phyloP scores from a whole-genome alignment of 1,140 invertebrate species.

The Apis mellifera region Amel_HAv3.1 CM009946.2:1280001-1280500 shows the following conservation, averaged over 20 bases:
- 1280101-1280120: slow-evolving; percentile 17
- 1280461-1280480: too few relatives aligned
- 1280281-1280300: neutral
- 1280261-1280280: neutral
- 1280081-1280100: slow-evolving; percentile 23
- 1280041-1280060: slow-evolving; percentile 8
- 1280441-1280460: neutral
- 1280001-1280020: slow-evolving; percentile 20
- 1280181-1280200: neutral
- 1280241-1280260: too few relatives aligned
- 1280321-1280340: neutral
- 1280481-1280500: neutral
- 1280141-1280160: slow-evolving; percentile 23
- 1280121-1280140: slow-evolving; percentile 5
- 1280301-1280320: neutral
- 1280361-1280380: neutral
- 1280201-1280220: neutral
- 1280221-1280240: too few relatives aligned
- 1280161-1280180: slow-evolving; percentile 2
- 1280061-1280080: slow-evolving; percentile 20
- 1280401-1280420: too few relatives aligned
- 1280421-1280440: too few relatives aligned
- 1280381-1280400: too few relatives aligned
- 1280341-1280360: neutral
- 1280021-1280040: slow-evolving; percentile 10